phyloP scores from a whole-genome alignment of 2,113 vertebrate genomes.

The Bos javanicus region DNA sequence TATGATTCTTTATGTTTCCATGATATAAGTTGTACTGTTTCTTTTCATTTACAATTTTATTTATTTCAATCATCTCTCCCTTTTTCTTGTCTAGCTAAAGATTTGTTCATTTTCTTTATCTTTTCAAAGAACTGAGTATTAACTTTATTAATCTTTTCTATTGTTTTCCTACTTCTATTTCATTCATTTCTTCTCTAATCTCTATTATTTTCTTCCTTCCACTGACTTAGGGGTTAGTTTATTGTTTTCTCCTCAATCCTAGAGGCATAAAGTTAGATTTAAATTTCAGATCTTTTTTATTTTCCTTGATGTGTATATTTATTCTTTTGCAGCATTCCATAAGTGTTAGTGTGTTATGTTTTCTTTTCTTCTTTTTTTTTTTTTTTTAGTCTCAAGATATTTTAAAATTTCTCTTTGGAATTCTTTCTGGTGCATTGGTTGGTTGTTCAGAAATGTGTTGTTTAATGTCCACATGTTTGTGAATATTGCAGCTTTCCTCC shows the following conservation, averaged over 20 bases:
- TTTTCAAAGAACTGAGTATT: neutral
- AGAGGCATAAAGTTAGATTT: neutral
- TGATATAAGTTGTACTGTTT: neutral
- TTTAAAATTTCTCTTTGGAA: neutral
- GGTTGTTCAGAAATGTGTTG: neutral
- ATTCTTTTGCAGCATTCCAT: neutral
- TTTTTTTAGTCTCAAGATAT: neutral
- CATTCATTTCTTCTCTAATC: neutral
- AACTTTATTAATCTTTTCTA: neutral
- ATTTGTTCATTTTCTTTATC: neutral
- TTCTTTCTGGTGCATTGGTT: neutral
- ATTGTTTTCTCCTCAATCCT: neutral
- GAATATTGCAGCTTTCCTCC: neutral
- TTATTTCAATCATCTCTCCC: neutral
- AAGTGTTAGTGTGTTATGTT: neutral
- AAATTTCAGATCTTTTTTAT: neutral
- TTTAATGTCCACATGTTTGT: neutral
- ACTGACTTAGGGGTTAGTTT: neutral
- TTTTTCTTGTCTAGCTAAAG: neutral
- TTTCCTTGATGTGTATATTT: neutral
- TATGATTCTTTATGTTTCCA: neutral
- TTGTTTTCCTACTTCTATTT: neutral
- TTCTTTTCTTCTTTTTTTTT: neutral
- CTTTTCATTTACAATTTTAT: neutral
- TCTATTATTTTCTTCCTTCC: neutral